Base-by-base conservation (phyloP, 2,888 invertebrate genomes). In the Leucophenga montana region DNA sequence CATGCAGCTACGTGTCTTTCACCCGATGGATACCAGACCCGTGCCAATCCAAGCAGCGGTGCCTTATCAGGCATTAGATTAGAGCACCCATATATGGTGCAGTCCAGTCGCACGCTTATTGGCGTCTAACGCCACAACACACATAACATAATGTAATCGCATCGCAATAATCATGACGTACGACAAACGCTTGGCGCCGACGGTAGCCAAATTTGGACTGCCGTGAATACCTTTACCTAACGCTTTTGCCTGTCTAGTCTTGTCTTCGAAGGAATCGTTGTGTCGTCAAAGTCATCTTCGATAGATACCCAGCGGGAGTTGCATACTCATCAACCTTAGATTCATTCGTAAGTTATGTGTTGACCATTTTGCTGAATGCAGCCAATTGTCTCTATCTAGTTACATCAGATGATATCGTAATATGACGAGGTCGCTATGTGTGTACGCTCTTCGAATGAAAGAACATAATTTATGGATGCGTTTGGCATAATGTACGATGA, bases 141-240 rank as follows among this genome's bases (percentile, higher is more conserved):
- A 50, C 18, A 50, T 27, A 27, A 3, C 50, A 16, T 50, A 50
- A 50, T 50, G 4, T 3, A 18, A 50, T 50, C 14, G 4, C 20
- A 22, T 5, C 11, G 39, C 39, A 33, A 33, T 33, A 33, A 33
- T 33, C 33, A 8, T 13, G 18, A 4, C 31, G 61, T 20, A 31
- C 61, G 59, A 56, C 56, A 44, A 22, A 31, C 39, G 66, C 31
- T 22, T 80, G 80, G 80, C 80, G 80, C 80, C 85, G 78, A 74
- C 83, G 77, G 77, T 73, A 73, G 74, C 80, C 80, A 81, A 81
- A 81, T 81, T 81, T 85, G 80, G 84, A 27, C 80, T 78, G 77
- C 77, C 75, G 71, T 72, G 78, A 78, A 85, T 85, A 78, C 72
- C 20, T 13, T 48, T 5, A 33, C 4, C 39, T 11, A 39, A 39